These are phyloP conservation scores for Parauchenoglanis ngamensis DNA, from an alignment of 2,797 vertebrate genomes.

Conservation along the genomic window DNA sequence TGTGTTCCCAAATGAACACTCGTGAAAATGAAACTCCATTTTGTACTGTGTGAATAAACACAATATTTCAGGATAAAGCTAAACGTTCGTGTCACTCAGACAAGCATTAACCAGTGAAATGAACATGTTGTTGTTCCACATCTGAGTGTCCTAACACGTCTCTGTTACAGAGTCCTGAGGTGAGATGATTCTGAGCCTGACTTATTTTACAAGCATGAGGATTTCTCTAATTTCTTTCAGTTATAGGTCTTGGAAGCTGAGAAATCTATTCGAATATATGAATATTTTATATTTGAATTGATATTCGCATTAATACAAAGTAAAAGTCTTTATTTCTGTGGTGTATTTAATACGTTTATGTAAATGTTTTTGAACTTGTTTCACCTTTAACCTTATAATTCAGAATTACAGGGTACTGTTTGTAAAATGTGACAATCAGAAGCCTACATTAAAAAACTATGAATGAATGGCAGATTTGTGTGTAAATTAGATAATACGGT, in stretches of 20 bases:
- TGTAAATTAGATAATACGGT: neutral
- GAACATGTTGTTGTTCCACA: neutral
- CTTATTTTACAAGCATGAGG: neutral
- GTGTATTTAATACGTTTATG: neutral
- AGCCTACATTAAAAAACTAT: neutral
- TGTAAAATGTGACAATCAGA: neutral
- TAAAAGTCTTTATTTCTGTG: neutral
- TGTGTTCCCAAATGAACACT: neutral
- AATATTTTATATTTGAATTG: neutral
- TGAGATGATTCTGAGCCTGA: neutral
- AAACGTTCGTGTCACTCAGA: neutral
- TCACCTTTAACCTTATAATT: neutral
- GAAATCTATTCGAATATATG: no score
- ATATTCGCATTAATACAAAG: neutral
- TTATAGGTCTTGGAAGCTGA: neutral
- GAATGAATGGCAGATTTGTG: neutral
- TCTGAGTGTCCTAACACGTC: neutral
- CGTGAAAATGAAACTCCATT: neutral
- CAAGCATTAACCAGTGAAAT: neutral
- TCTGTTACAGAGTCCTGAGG: neutral
- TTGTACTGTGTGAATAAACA: neutral
- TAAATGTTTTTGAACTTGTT: neutral
- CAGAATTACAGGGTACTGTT: neutral
- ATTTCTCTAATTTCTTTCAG: neutral
- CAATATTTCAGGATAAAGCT: neutral